Evolutionary conservation across 2,888 invertebrate species (phyloP), one percentile per base, ranked within the genome.

Genomic region (Taphrorychus bicolor): DNA sequence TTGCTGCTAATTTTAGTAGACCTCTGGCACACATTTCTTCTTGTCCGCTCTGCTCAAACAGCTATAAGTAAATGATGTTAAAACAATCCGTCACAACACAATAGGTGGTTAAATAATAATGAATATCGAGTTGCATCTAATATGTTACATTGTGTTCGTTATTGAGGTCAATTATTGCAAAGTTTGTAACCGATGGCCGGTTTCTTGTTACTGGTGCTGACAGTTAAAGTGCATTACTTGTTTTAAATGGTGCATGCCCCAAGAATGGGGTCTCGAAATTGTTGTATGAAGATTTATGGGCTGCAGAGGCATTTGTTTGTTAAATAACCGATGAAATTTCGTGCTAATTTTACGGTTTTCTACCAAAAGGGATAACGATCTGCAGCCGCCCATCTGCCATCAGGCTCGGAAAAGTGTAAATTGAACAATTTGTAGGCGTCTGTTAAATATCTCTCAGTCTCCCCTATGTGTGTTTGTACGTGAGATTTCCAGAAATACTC

Each of bases 141-240:
- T 32, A 11, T 9, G 32, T 32, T 32, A 32, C 32, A 32, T 32
- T 32, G 32, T 32, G 32, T 32, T 32, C 11, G 32, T 32, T 32
- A 32, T 32, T 32, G 32, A 32, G 32, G 32, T 32, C 32, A 32
- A 32, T 32, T n/a, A n/a, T n/a, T 32, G 3, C 32, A 7, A 32
- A 11, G 7, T 9, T 7, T 32, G 32, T 32, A 32, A 3, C 32
- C 32, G 32, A 32, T 32, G 32, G 3, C 1, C 14, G 7, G 45
- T 45, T 14, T 17, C 17, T 14, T 16, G 3, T n/a, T n/a, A n/a
- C n/a, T n/a, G n/a, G n/a, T n/a, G n/a, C n/a, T 45, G 45, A 45
- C 45, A 45, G 45, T 45, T 45, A 45, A 45, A 45, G 45, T 45
- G 45, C 45, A 45, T 45, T 45, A 17, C 17, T n/a, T 11, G 45